Evolutionary conservation across 53 echinoderm and acorn worm species (phyloP), one percentile per base, ranked within the genome.

Genomic region (Zoroaster sp.): DNA sequence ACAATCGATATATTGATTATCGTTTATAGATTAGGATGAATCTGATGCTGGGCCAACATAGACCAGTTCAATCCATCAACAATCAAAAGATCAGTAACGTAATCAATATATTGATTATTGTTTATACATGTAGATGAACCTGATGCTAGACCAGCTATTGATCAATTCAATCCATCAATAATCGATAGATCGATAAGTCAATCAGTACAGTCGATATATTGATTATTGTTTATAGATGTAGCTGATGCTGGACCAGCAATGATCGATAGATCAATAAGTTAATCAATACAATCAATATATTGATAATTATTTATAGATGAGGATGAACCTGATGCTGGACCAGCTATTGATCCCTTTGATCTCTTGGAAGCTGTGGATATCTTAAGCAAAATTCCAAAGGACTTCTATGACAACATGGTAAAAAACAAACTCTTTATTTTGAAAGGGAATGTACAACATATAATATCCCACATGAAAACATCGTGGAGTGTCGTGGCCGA

Each of bases 391-490:
- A 42, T 97, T 18, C 97, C 95, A 32, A 97, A 97, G 72, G 97
- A 97, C 83, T 97, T 97, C 54, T 97, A 92, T 72, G 97, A 97
- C 35, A 97, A 83, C 59, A 95, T 97, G 92, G 97, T 97, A 73
- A 88, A 89, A 72, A 9, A 44, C 31, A 17, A 6, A 28, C 34
- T 37, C 11, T 73, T 9, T n/a, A 10, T n/a, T n/a, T n/a, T n/a
- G n/a, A n/a, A n/a, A n/a, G n/a, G n/a, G n/a, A n/a, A n/a, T n/a
- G n/a, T n/a, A n/a, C n/a, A n/a, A n/a, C n/a, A n/a, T n/a, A n/a
- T n/a, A n/a, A n/a, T n/a, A n/a, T n/a, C n/a, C n/a, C n/a, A n/a
- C n/a, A n/a, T n/a, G n/a, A n/a, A n/a, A n/a, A n/a, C n/a, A n/a
- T n/a, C n/a, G n/a, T n/a, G n/a, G n/a, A n/a, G n/a, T n/a, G n/a